Conservation (phyloP, 2,113 vertebrate species). For the Vireo altiloquus region DNA sequence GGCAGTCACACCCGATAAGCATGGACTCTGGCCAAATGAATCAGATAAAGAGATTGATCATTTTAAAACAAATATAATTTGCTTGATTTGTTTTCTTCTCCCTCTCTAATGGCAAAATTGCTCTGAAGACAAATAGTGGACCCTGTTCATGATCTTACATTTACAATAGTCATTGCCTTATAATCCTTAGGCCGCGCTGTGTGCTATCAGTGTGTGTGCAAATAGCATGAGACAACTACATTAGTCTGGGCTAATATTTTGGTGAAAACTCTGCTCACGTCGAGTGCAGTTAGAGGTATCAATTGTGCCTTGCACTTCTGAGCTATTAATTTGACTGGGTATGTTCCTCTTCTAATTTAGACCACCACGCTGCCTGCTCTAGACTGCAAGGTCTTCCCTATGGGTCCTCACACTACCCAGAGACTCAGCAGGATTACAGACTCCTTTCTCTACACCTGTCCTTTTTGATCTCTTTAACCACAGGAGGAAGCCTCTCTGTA, state of each 20-base stretch:
- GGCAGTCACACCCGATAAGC: background rate
- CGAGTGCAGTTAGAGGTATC: background rate
- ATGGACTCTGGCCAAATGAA: constrained; percentile 4
- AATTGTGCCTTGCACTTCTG: background rate
- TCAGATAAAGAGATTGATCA: constrained; percentile 18
- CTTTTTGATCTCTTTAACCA: background rate
- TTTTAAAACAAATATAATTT: constrained; percentile 64
- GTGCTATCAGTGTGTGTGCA: background rate
- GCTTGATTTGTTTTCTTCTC: constrained; percentile 49
- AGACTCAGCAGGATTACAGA: background rate
- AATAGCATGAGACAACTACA: background rate
- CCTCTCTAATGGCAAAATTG: constrained; percentile 20
- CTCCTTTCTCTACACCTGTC: background rate
- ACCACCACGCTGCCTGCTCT: background rate
- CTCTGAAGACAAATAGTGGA: constrained; percentile 43
- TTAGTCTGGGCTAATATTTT: background rate
- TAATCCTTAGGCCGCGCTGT: background rate
- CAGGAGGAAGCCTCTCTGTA: background rate
- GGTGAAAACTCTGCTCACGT: background rate
- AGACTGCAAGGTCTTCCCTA: background rate
- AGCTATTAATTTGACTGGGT: background rate
- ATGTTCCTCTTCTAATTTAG: background rate
- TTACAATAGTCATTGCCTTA: constrained; percentile 11
- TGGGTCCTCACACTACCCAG: background rate
- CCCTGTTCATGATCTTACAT: constrained; percentile 13